Evolutionary conservation across 2,888 invertebrate genomes (phyloP).

Genomic region (Loripinus fragilis): DNA sequence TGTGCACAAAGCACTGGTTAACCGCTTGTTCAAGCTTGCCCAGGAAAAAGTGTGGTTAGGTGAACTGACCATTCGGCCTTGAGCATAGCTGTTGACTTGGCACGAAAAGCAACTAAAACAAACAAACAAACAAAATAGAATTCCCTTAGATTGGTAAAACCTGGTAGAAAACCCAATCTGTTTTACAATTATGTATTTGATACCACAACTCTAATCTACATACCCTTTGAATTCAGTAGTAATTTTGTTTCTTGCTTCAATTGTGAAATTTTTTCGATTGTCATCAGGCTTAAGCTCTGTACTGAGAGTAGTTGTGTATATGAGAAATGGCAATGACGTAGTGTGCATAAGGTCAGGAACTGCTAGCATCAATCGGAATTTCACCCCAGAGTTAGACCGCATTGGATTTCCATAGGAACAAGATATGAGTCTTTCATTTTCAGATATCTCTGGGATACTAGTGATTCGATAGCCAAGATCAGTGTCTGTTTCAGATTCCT

Average conservation of each 20-base stretch:
- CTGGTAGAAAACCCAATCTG: no score
- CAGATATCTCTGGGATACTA: constrained; percentile 38
- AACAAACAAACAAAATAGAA: no score
- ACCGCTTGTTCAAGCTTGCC: no score
- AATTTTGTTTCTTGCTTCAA: constrained; percentile 61
- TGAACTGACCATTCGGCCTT: no score
- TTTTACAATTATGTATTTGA: no score
- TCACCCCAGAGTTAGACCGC: constrained; percentile 40
- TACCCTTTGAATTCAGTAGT: constrained; percentile 64
- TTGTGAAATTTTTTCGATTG: constrained; percentile 45
- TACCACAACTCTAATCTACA: no score
- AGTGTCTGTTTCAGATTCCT: constrained; percentile 14
- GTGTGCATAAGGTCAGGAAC: constrained; percentile 51
- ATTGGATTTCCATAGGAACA: constrained; percentile 58
- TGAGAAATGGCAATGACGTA: constrained; percentile 47
- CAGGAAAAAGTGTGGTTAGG: no score
- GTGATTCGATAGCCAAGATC: constrained; percentile 11
- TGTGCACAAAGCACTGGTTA: no score
- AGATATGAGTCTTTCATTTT: constrained; percentile 43
- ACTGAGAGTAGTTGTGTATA: constrained; percentile 66
- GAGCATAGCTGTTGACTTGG: no score
- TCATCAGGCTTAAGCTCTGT: constrained; percentile 43
- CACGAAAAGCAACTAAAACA: no score
- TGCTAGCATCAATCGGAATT: constrained; percentile 48
- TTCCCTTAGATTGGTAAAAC: no score